Conservation (phyloP, 2,888 invertebrate species). For the Nowickia ferox region DNA sequence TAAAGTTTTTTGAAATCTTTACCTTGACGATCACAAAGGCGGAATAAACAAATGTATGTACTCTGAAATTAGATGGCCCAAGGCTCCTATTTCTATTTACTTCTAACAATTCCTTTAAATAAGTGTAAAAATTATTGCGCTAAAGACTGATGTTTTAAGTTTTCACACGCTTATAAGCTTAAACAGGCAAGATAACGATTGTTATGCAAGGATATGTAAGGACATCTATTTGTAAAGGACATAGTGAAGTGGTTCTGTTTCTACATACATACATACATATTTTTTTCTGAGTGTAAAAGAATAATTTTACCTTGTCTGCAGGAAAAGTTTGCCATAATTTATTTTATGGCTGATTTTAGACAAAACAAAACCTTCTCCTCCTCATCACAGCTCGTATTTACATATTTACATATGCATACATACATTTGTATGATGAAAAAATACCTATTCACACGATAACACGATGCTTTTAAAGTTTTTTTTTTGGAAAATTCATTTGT, state of each 20-base stretch:
- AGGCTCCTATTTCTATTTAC: no score
- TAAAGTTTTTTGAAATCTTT: no score
- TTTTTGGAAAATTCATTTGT: conserved; percentile 51
- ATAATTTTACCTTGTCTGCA: conserved; percentile 33
- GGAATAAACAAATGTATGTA: no score
- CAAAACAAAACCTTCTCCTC: neutral
- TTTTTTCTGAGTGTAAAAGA: conserved; percentile 38
- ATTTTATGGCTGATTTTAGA: conserved; percentile 62
- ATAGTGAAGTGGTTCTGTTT: neutral
- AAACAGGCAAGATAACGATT: no score
- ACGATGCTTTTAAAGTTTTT: neutral
- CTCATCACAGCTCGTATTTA: conserved; percentile 3
- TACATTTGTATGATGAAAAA: neutral
- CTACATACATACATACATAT: neutral
- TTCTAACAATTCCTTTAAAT: no score
- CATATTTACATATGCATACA: neutral
- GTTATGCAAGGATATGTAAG: no score
- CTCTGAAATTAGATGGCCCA: no score
- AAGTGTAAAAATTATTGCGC: no score
- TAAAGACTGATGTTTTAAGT: no score
- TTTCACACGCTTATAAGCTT: no score
- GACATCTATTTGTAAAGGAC: no score
- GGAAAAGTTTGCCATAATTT: conserved; percentile 55
- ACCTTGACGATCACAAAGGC: no score
- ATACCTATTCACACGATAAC: conserved; percentile 19